A percentile compares a stretch with the other conserved stretches of the same genome.
Evolutionary conservation across 2,113 vertebrate genomes (phyloP).

Genomic region (Pelmatolapia mariae): DNA sequence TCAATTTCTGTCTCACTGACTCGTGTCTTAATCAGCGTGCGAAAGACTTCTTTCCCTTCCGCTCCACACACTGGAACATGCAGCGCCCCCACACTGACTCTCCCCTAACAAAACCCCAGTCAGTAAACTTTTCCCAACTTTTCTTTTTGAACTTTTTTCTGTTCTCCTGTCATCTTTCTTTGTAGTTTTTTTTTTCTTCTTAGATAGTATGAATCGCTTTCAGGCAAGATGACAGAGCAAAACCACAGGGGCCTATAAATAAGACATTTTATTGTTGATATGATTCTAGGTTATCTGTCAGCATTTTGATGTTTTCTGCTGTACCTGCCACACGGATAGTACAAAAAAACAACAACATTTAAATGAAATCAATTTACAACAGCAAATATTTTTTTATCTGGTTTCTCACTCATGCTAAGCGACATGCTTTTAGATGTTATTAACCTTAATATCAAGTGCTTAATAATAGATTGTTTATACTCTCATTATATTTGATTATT

Average conservation of each 20-base stretch:
- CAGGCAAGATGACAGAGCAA: neutral
- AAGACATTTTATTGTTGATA: neutral
- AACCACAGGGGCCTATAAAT: conserved; percentile 13
- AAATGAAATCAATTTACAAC: neutral
- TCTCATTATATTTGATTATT: neutral
- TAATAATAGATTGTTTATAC: neutral
- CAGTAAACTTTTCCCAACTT: neutral
- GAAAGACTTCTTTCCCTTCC: neutral
- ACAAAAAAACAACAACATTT: neutral
- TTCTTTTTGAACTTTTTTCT: neutral
- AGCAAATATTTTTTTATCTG: neutral
- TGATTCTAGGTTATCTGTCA: neutral
- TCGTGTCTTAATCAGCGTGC: conserved; percentile 5
- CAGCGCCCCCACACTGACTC: neutral
- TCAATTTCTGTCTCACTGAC: conserved; percentile 28
- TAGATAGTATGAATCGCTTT: neutral
- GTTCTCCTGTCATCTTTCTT: neutral
- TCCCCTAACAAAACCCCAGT: neutral
- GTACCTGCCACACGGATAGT: neutral
- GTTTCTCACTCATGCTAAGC: neutral
- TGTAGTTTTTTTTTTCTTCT: neutral
- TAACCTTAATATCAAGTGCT: neutral
- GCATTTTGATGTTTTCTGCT: neutral
- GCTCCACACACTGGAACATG: neutral
- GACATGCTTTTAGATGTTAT: neutral